Percentiles rank a stretch among this genome's conserved stretches.
Evolutionary conservation across 2,113 vertebrate species (phyloP).

Genomic region (Cyanocitta stelleri): DNA sequence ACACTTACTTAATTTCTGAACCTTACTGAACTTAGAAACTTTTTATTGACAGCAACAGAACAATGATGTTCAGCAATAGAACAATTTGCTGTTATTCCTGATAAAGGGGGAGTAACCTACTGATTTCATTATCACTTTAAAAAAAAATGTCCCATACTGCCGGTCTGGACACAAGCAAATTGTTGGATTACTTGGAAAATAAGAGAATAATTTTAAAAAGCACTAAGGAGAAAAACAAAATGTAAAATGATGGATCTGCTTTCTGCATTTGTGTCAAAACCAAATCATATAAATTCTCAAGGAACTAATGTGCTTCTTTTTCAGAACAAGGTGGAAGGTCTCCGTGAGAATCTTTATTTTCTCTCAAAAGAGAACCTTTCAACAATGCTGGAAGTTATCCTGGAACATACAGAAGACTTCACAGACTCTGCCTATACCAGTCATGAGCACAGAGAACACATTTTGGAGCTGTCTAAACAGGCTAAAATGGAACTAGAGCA

Average conservation of each 20-base stretch:
- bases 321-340: constrained; percentile 86
- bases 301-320: neutral
- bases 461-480: constrained; percentile 86
- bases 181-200: neutral
- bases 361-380: constrained; percentile 82
- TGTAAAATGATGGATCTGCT: neutral
- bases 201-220: neutral
- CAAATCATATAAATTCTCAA: neutral
- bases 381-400: constrained; percentile 81
- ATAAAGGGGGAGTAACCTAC: neutral
- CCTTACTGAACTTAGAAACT: neutral
- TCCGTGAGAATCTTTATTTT: constrained; percentile 85
- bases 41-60: neutral
- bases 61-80: neutral
- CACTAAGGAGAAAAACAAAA: neutral
- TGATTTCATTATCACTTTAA: neutral
- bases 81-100: neutral
- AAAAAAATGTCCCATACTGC: neutral
- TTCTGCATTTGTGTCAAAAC: neutral
- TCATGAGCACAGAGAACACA: constrained; percentile 91
- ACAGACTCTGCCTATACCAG: constrained; percentile 97
- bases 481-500: constrained; percentile 85
- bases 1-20: neutral
- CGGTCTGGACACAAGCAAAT: neutral
- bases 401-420: constrained; percentile 94